A percentile compares a stretch with the other conserved stretches of the same genome.
Conservation (phyloP, 2,888 invertebrate species). For the Athalia cordata region DNA sequence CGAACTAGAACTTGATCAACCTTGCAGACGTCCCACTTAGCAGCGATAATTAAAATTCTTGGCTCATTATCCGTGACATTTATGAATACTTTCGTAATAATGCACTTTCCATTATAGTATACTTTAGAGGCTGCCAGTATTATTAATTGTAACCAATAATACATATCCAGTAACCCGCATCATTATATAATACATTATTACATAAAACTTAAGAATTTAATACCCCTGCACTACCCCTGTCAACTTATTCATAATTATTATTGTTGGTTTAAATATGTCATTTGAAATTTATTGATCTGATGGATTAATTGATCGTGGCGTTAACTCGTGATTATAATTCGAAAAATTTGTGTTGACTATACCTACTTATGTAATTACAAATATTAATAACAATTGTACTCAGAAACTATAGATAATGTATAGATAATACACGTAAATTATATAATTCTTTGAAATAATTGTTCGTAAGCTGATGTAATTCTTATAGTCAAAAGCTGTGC, state of each 20-base stretch:
- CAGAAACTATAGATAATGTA: not conserved
- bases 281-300: no score
- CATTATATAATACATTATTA: slow-evolving; percentile 57
- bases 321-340: not conserved
- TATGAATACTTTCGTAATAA: no score
- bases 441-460: not conserved
- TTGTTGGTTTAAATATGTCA: no score
- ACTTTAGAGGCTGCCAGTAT: slow-evolving; percentile 63
- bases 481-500: no score
- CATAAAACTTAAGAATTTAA: not conserved
- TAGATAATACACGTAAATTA: not conserved
- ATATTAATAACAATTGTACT: not conserved
- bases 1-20: not conserved
- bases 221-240: no score
- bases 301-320: not conserved
- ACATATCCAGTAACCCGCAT: slow-evolving; percentile 67
- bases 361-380: not conserved
- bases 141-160: slow-evolving; percentile 70
- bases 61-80: not conserved
- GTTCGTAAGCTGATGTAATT: no score
- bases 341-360: not conserved
- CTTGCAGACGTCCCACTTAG: no score
- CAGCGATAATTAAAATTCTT: not conserved
- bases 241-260: no score
- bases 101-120: not conserved